These are phyloP conservation scores for Hybos culiciformis DNA, from an alignment of 2,888 invertebrate genomes.

Conservation along the genomic window DNA sequence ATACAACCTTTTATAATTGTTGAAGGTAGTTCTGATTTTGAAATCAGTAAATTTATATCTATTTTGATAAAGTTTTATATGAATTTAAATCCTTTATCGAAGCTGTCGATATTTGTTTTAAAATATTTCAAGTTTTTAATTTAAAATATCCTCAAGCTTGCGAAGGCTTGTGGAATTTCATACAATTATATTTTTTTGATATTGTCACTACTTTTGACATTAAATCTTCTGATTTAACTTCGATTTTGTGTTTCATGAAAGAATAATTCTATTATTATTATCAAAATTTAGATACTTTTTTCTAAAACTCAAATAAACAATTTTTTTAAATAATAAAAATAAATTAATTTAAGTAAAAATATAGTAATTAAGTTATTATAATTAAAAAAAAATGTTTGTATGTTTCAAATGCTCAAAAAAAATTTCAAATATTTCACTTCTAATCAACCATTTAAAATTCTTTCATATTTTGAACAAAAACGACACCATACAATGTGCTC, in stretches of 20 bases:
- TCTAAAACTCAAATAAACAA: too few species aligned
- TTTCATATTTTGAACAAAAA: constrained; percentile 4
- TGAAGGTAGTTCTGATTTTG: constrained; percentile 9
- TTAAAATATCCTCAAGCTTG: neutral
- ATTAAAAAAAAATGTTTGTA: constrained; percentile 4
- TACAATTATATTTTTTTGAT: neutral
- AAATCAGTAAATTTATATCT: constrained; percentile 9
- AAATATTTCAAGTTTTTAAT: neutral
- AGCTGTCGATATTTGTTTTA: neutral
- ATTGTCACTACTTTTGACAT: neutral
- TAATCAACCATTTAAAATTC: constrained; percentile 7
- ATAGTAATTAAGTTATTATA: too few species aligned
- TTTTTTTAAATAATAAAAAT: too few species aligned
- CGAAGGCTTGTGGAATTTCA: neutral
- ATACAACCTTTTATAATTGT: constrained; percentile 15
- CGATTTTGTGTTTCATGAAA: constrained; percentile 1
- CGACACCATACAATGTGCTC: constrained; percentile 5
- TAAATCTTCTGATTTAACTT: neutral
- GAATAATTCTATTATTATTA: constrained; percentile 12
- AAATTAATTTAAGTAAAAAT: too few species aligned
- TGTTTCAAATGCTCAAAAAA: constrained; percentile 6
- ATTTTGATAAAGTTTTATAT: too few species aligned
- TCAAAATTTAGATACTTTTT: too few species aligned
- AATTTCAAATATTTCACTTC: neutral
- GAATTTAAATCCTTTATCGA: neutral